Percentiles rank a stretch among this genome's conserved stretches.
Conservation (phyloP, 2,888 invertebrate species). For the Charanyca ferruginea region DNA sequence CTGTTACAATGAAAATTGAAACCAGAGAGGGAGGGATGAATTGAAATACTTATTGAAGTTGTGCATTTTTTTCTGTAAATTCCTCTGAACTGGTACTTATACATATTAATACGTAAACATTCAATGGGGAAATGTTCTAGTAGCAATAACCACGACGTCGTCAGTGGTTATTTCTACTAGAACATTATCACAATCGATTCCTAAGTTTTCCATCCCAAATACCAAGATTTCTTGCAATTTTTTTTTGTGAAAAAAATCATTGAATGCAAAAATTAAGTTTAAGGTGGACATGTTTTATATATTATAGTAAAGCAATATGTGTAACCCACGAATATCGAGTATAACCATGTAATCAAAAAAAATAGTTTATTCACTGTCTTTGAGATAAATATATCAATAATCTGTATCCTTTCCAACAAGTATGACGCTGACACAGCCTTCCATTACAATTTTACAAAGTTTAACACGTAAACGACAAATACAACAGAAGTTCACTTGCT, state of each 20-base stretch:
- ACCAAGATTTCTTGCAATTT: neutral
- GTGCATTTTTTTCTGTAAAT: neutral
- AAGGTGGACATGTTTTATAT: neutral
- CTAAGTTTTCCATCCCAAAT: neutral
- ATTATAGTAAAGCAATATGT: neutral
- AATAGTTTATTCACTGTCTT: no score
- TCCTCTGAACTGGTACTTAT: neutral
- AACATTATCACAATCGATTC: neutral
- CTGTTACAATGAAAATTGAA: slow-evolving; percentile 10
- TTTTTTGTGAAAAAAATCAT: no score
- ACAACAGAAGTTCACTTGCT: slow-evolving; percentile 38
- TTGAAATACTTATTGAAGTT: slow-evolving; percentile 2
- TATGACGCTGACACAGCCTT: no score
- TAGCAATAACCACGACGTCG: no score
- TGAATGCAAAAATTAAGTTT: no score
- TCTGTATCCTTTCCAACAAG: neutral
- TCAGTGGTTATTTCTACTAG: neutral
- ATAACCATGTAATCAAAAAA: no score
- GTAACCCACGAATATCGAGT: no score
- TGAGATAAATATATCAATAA: no score
- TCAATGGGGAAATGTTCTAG: neutral
- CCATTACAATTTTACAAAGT: neutral
- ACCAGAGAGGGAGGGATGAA: slow-evolving; percentile 5
- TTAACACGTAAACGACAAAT: slow-evolving; percentile 22
- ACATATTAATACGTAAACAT: no score